Evolutionary conservation across 2,888 invertebrate species (phyloP), one percentile per base, ranked within the genome.

Genomic region (Agriopis aurantiaria): DNA sequence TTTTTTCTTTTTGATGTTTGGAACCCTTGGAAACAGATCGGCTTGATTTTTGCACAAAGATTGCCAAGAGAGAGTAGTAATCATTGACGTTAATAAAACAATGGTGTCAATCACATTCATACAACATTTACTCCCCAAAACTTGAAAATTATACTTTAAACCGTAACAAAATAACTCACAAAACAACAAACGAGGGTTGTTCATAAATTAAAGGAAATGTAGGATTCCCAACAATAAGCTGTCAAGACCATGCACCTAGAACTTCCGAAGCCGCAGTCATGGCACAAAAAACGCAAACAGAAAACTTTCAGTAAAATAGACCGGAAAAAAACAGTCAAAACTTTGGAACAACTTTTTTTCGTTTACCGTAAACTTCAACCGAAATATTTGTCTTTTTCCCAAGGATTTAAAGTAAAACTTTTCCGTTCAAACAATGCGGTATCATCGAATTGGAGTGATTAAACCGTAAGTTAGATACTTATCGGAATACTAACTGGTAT

Each of bases 381-480:
- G 45, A 65, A 69, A 69, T 65, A 69, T 65, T 69, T 69, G 61
- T 61, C 63, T 63, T 69, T 68, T 55, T 65, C 55, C n/a, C 57
- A 3, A 10, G 60, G 23, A 56, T 60, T 69, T 64, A 52, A 65
- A 69, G 59, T 56, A 60, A 33, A 53, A 45, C 46, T 59, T 63
- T 68, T 62, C 46, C 45, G 57, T 46, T 11, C 46, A 41, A 51
- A 17, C 45, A 40, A 33, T 68, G 63, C 58, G 68, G 46, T 62
- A 14, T 17, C 43, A 45, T 46, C 46, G 40, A 8, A 45, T 46
- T 40, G 40, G 12, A 41, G n/a, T 9, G 10, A 33, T 48, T 62
- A 57, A 46, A 46, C 40, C 12, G 10, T 10, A 33, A 49, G 48
- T 48, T 59, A 33, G 8, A 4, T 41, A 43, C 14, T 43, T 43